Base-by-base conservation (phyloP, 2,888 invertebrate genomes). In the Erynnis tages region DNA sequence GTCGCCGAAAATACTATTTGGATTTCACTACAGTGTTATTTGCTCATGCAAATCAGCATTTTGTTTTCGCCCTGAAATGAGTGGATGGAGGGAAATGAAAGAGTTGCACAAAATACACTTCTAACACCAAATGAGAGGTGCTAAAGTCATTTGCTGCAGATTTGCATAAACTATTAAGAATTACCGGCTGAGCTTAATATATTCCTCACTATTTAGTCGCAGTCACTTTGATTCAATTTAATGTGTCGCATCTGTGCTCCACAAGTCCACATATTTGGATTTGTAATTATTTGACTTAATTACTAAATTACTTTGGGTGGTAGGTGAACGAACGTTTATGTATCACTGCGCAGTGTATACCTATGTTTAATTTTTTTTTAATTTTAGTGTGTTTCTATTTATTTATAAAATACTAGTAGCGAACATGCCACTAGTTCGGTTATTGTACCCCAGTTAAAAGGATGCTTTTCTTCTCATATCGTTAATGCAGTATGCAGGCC, bases 1-100 rank as follows among this genome's bases (percentile, higher is more conserved):
- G 83, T 87, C 79, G 74, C 63, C 76, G 67, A 80, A 88, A 89
- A 87, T 87, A 75, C 79, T 88, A 76, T 88, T 87, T 86, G 76
- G 78, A 80, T 83, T 83, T 79, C 84, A 76, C 85, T 82, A 84
- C 79, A 76, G 66, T 71, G 79, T 79, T 86, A 86, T 89, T 89
- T 87, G 82, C 82, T 80, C 82, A 88, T 88, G 89, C 84, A 88
- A 88, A 89, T 87, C 79, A 80, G 73, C 73, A 77, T 84, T 86
- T 88, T 86, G 86, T 86, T 86, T 86, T 82, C 75, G 73, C 79
- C 70, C 69, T 64, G 65, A 61, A 68, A 67, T 60, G 67, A 65
- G 67, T 67, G 67, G 62, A 61, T n/a, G n/a, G 59, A 52, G 67
- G 60, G 57, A 54, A 52, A 23, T 23, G 11, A 60, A 59, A 60